Evolutionary conservation across 2,888 invertebrate genomes (phyloP).

Genomic region (Diaperis boleti): DNA sequence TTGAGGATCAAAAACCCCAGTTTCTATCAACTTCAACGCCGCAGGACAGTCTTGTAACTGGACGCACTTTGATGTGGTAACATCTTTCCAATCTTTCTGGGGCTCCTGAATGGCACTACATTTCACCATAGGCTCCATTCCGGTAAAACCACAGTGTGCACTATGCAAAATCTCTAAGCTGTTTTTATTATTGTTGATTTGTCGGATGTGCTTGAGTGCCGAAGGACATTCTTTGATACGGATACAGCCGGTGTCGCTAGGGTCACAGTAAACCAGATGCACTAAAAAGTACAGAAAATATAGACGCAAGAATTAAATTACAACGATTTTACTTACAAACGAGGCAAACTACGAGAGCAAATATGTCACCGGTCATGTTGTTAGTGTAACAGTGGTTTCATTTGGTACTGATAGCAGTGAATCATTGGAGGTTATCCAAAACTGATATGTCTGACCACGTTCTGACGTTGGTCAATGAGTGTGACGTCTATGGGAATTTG

Average conservation of each 20-base stretch:
- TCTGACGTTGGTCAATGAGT: no score
- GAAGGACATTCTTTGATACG: slow-evolving; percentile 13
- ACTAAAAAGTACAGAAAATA: neutral
- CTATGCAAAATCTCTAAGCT: slow-evolving; percentile 5
- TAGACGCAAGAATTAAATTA: neutral
- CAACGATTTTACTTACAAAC: no score
- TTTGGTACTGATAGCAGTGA: no score
- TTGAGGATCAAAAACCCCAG: slow-evolving; percentile 5
- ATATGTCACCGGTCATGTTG: no score
- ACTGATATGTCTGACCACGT: no score
- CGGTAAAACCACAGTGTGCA: slow-evolving; percentile 22
- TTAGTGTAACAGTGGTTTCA: no score
- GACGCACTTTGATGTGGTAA: neutral
- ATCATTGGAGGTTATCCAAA: no score
- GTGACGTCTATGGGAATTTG: no score
- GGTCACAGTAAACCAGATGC: neutral
- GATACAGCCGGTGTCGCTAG: slow-evolving; percentile 10
- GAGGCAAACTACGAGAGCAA: neutral
- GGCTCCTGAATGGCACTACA: slow-evolving; percentile 7
- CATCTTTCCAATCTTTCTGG: neutral
- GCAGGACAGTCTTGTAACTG: slow-evolving; percentile 17
- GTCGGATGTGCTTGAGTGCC: slow-evolving; percentile 8
- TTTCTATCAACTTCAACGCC: slow-evolving; percentile 9
- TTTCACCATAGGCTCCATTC: slow-evolving; percentile 7
- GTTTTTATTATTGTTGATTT: neutral